These are phyloP conservation scores for Lithophane leautieri DNA, from an alignment of 2,888 invertebrate species.

Conservation along the genomic window DNA sequence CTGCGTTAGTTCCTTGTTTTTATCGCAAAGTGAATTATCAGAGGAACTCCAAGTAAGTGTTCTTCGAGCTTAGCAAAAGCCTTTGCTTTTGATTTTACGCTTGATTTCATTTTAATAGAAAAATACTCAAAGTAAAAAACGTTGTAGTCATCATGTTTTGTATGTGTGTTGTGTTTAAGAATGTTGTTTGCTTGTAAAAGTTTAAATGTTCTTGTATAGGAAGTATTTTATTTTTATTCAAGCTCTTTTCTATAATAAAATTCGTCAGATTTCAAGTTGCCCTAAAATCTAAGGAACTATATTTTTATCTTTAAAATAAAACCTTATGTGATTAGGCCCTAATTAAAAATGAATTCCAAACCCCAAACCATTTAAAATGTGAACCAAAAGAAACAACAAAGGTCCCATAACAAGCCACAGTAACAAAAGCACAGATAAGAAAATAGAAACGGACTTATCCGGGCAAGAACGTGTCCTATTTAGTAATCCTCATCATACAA, in stretches of 20 bases:
- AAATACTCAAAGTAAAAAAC: slow-evolving; percentile 8
- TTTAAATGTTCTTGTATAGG: not conserved
- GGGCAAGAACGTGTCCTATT: slow-evolving; percentile 22
- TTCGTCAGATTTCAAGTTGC: not conserved
- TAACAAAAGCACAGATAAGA: slow-evolving; percentile 33
- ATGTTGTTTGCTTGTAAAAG: not conserved
- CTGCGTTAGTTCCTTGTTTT: slow-evolving; percentile 47
- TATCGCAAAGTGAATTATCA: slow-evolving; percentile 55
- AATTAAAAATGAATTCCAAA: not conserved
- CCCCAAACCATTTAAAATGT: not conserved
- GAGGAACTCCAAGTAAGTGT: slow-evolving; percentile 40
- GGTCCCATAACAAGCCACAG: not conserved
- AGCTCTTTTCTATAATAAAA: not conserved
- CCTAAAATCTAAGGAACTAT: not conserved
- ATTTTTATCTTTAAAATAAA: not conserved
- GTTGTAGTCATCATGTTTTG: not conserved
- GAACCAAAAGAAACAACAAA: not conserved
- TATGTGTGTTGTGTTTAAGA: not conserved
- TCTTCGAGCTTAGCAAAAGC: slow-evolving; percentile 33
- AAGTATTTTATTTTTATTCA: not conserved
- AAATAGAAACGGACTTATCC: slow-evolving; percentile 23
- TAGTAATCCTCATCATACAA: slow-evolving; percentile 45
- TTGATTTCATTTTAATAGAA: slow-evolving; percentile 48
- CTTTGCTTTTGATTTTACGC: slow-evolving; percentile 53
- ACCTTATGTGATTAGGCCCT: not conserved